Conservation (phyloP, 1,140 invertebrate species). For the Diachasmimorpha longicaudata region DNA sequence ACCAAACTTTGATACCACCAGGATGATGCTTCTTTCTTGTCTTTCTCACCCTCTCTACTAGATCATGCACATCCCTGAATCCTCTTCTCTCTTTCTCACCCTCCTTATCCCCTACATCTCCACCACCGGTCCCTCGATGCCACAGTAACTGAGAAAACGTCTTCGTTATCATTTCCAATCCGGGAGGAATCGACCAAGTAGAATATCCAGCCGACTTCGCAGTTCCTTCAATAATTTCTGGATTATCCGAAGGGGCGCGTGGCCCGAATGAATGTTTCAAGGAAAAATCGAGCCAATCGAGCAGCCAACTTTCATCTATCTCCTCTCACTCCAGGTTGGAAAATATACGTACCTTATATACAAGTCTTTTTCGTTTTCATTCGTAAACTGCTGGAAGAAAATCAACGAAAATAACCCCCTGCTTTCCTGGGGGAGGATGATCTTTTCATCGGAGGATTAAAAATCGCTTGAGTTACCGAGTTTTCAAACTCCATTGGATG, state of each 20-base stretch:
- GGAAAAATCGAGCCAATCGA: neutral
- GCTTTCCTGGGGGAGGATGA: neutral
- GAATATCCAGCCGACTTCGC: constrained; percentile 2
- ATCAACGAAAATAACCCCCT: neutral
- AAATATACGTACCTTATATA: neutral
- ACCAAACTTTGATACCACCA: neutral
- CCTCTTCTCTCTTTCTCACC: neutral
- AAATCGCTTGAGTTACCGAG: neutral
- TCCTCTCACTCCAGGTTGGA: neutral
- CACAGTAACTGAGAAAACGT: constrained; percentile 3
- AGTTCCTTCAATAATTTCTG: constrained; percentile 23
- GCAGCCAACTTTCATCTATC: neutral
- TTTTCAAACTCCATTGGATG: neutral
- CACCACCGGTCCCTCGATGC: neutral
- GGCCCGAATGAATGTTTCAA: constrained; percentile 10
- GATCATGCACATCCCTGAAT: neutral
- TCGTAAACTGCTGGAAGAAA: neutral
- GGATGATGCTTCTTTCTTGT: neutral
- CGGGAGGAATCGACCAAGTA: constrained; percentile 10
- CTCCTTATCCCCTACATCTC: neutral
- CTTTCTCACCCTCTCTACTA: neutral
- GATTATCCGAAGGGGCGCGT: constrained; percentile 4
- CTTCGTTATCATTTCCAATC: constrained; percentile 19
- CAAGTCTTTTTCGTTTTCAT: neutral
- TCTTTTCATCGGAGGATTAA: neutral